Conservation (phyloP, 2,113 vertebrate species). For the Gallinago media region DNA sequence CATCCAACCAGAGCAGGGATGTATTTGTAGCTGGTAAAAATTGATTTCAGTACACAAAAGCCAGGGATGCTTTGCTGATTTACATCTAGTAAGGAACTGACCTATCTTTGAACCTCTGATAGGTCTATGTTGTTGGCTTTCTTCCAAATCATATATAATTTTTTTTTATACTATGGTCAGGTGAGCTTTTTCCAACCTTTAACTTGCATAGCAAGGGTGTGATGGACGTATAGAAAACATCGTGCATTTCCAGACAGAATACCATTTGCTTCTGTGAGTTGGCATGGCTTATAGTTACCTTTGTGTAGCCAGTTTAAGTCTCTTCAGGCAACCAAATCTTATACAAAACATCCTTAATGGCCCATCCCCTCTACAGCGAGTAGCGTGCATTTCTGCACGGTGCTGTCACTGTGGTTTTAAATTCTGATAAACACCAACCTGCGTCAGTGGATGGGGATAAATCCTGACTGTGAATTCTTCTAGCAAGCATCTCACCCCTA, state of each 20-base stretch:
- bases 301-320: not conserved
- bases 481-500: not conserved
- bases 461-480: not conserved
- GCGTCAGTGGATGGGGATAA: not conserved
- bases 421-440: not conserved
- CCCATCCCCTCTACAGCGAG: not conserved
- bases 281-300: not conserved
- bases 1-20: not conserved
- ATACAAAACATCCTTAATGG: accelerated
- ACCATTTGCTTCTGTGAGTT: not conserved
- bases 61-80: not conserved
- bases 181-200: not conserved
- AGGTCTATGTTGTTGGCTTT: not conserved
- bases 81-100: not conserved
- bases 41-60: not conserved
- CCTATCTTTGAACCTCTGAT: not conserved
- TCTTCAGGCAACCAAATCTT: not conserved
- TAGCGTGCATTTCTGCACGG: not conserved
- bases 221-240: not conserved
- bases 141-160: not conserved
- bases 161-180: not conserved
- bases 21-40: slow-evolving; percentile 17
- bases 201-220: accelerated
- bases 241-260: not conserved
- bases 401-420: accelerated